Evolutionary conservation across 2,113 vertebrate genomes (phyloP), one percentile per base, ranked within the genome.

Genomic region (Sceloporus tristichus): DNA sequence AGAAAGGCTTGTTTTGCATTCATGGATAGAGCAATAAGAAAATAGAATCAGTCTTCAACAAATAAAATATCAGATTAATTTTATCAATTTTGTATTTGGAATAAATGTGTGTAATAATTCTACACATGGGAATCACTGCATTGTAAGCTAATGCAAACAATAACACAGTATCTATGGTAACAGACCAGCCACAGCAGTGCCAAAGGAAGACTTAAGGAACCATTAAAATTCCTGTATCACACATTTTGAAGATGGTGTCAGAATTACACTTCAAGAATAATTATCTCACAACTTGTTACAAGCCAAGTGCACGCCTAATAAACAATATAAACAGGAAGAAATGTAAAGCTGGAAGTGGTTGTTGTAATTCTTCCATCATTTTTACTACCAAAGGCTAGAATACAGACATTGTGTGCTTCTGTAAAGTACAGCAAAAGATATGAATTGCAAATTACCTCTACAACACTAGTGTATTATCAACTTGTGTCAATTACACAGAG

Each of bases 101-200:
- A 23, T 85, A 90, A 90, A 87, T 89, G 59, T 34, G 82, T 74
- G 25, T 82, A 92, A 85, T 90, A 82, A 89, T 89, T 92, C 73
- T 88, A 42, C n/a, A 87, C 74, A 83, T 86, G 91, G 81, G 56
- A 88, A 88, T 81, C 59, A 85, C 85, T 78, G 54, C 87, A 77
- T 88, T 90, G 86, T 77, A 77, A 87, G 59, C 66, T 92, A 34
- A 62, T 19, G 16, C 71, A 88, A 88, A 93, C 65, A 18, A 48
- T 85, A 90, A 75, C n/a, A 27, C 79, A 79, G 93, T 95, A 91
- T 78, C 92, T 89, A 93, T 92, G 89, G 91, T 94, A 92, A 88
- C 85, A 90, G 93, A 89, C 34, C 9, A 42, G 66, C 88, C 79
- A 89, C 91, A 62, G 78, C 76, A 89, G 87, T 79, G 87, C 89